Evolutionary conservation across 2,797 vertebrate species (phyloP).

Genomic region (Microtus agrestis): DNA sequence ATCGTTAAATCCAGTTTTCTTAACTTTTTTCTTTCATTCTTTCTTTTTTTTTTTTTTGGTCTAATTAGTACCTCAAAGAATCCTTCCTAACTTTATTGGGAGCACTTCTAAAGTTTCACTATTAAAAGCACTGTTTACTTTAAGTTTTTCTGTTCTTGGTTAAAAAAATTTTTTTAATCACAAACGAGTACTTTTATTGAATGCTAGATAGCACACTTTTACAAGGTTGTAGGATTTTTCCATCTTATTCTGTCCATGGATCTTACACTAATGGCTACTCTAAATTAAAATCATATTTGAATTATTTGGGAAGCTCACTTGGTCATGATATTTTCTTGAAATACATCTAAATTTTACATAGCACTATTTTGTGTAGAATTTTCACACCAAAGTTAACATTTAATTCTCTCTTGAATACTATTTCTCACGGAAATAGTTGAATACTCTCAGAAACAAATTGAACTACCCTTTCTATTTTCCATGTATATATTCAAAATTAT

Average conservation of each 20-base stretch:
- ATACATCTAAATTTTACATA: constrained; percentile 38
- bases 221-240: constrained; percentile 44
- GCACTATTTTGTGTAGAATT: constrained; percentile 49
- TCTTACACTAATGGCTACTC: constrained; percentile 2
- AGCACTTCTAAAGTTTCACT: constrained; percentile 72
- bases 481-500: constrained; percentile 42
- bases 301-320: constrained; percentile 39
- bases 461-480: neutral
- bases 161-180: constrained; percentile 44
- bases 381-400: constrained; percentile 34
- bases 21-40: constrained; percentile 45
- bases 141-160: constrained; percentile 66
- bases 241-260: neutral
- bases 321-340: neutral
- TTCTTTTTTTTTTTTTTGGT: constrained; percentile 45
- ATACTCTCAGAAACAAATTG: constrained; percentile 14
- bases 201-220: constrained; percentile 45
- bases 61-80: constrained; percentile 82
- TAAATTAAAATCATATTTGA: constrained; percentile 42
- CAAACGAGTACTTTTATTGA: constrained; percentile 64
- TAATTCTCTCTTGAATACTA: constrained; percentile 54
- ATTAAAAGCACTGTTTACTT: constrained; percentile 72
- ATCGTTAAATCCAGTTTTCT: constrained; percentile 71
- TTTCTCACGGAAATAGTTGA: neutral
- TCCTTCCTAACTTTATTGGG: constrained; percentile 74